Base-by-base conservation (phyloP, 2,113 vertebrate species). In the Monopterus albus region DNA sequence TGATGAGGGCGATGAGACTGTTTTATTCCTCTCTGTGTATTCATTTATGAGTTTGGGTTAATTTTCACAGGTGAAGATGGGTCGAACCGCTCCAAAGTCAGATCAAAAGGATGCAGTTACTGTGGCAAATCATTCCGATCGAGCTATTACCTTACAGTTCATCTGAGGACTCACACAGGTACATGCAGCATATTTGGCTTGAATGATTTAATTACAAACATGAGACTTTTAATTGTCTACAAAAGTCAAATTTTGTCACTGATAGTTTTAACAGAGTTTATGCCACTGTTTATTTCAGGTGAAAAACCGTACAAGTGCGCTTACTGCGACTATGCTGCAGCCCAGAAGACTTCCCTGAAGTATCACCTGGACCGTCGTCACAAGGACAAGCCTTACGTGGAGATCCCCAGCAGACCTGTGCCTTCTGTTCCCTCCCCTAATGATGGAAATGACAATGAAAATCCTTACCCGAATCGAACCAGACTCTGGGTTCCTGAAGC, bases 111-210 rank as follows among this genome's bases (percentile, higher is more conserved):
- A 82, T 99, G 97, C 92, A 95, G 92, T 75, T 97, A 96, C 77
- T 99, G 98, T 86, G 95, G 95, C 47, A 98, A 99, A 82, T 95
- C 95, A 81, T 99, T 98, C 93, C 95, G 96, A 66, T 98, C 98
- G 18, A 98, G 96, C 90, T 98, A 98, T 94, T 98, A 98, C 96
- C 96, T 98, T 94, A 98, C 97, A 53, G 96, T 99, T 94, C 98
- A 99, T 90, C 95, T 98, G 91, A 95, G 98, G 94, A 98, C 96
- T 36, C 98, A 99, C 80, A 99, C 98, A 94, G 98, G 98, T 99
- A 94, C 7, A 0, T 61, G 13, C 11, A 7, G 4, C 4, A 56
- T 23, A 15, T 23, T 46, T n/a, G 7, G 2, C 12, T 21, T n/a
- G 0, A 11, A 21, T 25, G 3, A n/a, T 25, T 49, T 6, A 23